These are phyloP conservation scores for Acipenser transmontanus DNA, from an alignment of 2,797 vertebrate genomes.

Conservation along the genomic window DNA sequence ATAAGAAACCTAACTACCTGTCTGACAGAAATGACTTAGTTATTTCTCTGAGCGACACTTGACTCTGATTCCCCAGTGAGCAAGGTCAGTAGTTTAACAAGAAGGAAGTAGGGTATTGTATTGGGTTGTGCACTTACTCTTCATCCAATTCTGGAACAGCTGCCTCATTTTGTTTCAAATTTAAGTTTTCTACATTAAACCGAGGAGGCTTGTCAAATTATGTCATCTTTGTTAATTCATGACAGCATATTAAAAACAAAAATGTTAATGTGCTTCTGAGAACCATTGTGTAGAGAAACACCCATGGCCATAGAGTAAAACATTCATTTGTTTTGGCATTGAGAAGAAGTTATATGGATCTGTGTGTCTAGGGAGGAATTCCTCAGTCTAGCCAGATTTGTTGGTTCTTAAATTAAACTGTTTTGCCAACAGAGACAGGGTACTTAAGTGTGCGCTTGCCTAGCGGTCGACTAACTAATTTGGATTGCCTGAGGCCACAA, in stretches of 20 bases:
- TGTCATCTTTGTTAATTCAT: conserved; percentile 26
- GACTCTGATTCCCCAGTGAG: neutral
- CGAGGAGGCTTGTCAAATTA: conserved; percentile 20
- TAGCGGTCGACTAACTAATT: conserved; percentile 47
- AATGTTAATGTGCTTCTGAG: conserved; percentile 9
- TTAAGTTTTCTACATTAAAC: conserved; percentile 19
- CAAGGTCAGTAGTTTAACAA: conserved; percentile 21
- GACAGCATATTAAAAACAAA: conserved; percentile 23
- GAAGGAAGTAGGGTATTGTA: neutral
- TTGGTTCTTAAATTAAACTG: conserved; percentile 38
- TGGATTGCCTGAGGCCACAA: conserved; percentile 40
- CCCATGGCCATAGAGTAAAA: conserved; percentile 14
- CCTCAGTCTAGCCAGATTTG: conserved; percentile 13
- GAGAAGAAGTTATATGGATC: conserved; percentile 8
- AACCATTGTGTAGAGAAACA: conserved; percentile 6
- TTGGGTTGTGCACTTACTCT: conserved; percentile 5
- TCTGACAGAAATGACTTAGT: conserved; percentile 14
- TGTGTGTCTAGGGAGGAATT: conserved; percentile 9
- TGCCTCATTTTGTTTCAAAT: conserved; percentile 23
- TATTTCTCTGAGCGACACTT: conserved; percentile 3
- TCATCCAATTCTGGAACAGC: conserved; percentile 8
- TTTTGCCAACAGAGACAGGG: conserved; percentile 34
- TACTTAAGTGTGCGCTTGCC: conserved; percentile 18
- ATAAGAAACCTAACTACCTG: neutral
- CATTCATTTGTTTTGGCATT: conserved; percentile 14